Conservation (phyloP, 1,140 invertebrate species). For the Drosophila sp. region DNA sequence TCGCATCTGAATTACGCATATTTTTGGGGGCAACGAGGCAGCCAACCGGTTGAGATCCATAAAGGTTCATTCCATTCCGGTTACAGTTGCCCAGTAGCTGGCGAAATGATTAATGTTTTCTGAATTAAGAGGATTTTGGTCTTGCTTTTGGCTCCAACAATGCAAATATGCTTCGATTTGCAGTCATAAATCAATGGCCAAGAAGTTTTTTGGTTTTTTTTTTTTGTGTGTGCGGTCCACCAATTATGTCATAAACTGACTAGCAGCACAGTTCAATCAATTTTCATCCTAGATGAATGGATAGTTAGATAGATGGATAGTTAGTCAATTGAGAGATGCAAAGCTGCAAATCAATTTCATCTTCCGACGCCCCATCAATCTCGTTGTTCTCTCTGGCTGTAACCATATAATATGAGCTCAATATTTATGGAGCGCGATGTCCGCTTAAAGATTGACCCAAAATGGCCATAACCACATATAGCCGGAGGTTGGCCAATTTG, state of each 20-base stretch:
- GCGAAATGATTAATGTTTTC: slow-evolving; percentile 60
- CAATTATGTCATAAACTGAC: slow-evolving; percentile 62
- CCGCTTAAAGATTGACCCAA: slow-evolving; percentile 47
- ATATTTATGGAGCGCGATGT: slow-evolving; percentile 62
- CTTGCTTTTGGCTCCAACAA: slow-evolving; percentile 27
- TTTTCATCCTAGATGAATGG: slow-evolving; percentile 20
- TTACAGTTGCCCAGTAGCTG: slow-evolving; percentile 67
- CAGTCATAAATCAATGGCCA: slow-evolving; percentile 39
- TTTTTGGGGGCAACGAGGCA: slow-evolving; percentile 4
- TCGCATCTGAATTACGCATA: slow-evolving; percentile 16
- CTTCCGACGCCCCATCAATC: slow-evolving; percentile 37
- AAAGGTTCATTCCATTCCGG: slow-evolving; percentile 16
- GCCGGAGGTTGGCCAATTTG: slow-evolving; percentile 55
- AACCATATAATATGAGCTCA: slow-evolving; percentile 33
- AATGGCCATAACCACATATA: slow-evolving; percentile 52
- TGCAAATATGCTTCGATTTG: slow-evolving; percentile 45
- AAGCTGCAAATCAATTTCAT: slow-evolving; percentile 60
- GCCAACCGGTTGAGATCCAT: slow-evolving; percentile 25
- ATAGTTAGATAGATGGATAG: background rate
- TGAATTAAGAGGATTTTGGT: slow-evolving; percentile 6
- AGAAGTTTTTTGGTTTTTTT: slow-evolving; percentile 8
- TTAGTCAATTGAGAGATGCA: slow-evolving; percentile 62
- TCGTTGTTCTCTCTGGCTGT: background rate
- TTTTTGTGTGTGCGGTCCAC: slow-evolving; percentile 9
- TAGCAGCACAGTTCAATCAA: slow-evolving; percentile 41